Evolutionary conservation across 2,113 vertebrate genomes (phyloP), one percentile per base, ranked within the genome.

Genomic region (Oxygymnocypris stewartii): DNA sequence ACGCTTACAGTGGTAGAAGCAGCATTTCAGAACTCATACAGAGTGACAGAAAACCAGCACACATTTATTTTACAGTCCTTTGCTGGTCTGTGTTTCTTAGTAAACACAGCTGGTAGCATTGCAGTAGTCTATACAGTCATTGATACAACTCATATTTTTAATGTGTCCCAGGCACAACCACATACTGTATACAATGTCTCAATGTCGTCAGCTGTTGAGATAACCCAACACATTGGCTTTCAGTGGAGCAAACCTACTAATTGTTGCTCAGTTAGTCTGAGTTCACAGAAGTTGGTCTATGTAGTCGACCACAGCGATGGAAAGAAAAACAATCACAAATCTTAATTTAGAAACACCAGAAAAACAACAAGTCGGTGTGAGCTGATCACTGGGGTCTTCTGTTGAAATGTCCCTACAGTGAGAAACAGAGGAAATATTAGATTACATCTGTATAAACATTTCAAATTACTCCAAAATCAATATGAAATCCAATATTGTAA

Each of bases 71-170:
- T 81, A 65, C 37, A 81, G 37, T 63, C 16, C 63, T 82, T 71
- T 49, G 63, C 44, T 71, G 63, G 42, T 49, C 63, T 82, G 80
- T 82, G 63, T 82, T 69, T 82, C 80, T 31, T 61, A 61, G 28
- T 31, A 57, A 84, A 86, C 79, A 71, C 54, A 84, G 79, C 65
- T 20, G n/a, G 80, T 63, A 86, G 81, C 49, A 83, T 71, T 83
- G 63, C 18, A 81, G 59, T 78, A 28, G 73, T 37, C 57, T 57
- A 77, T 35, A 18, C 73, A 85, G 47, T 57, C 73, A 85, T 23
- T 42, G 28, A 31, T 73, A 61, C 42, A 40, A 65, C 65, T 71
- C 84, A 57, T 42, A 10, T 73, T 67, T 83, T 54, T 49, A 47
- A 14, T 23, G 76, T 71, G 25, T 73, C 67, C 74, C 44, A 25